phyloP scores from a whole-genome alignment of 1,140 invertebrate species.

The Neodiprion fabricii region DNA sequence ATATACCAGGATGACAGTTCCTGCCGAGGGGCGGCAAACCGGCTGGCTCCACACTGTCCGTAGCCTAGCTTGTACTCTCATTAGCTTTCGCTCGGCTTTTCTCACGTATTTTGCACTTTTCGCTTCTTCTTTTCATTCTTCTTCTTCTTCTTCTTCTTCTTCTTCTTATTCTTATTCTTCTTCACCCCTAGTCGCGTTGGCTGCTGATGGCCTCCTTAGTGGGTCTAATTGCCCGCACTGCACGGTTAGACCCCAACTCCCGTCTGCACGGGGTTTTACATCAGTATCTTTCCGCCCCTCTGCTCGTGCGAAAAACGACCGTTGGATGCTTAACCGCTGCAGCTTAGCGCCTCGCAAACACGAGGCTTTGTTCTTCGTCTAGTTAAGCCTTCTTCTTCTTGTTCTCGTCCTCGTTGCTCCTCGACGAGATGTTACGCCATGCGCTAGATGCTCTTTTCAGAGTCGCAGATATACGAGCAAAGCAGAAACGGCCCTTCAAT shows the following conservation, averaged over 20 bases:
- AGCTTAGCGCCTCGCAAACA: slow-evolving; percentile 1
- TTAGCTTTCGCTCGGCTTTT: neutral
- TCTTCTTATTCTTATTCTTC: neutral
- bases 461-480: neutral
- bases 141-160: neutral
- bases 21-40: neutral
- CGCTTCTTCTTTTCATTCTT: neutral
- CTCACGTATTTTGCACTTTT: neutral
- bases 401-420: neutral
- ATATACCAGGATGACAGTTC: neutral
- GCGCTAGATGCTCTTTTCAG: neutral
- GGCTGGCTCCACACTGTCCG: neutral
- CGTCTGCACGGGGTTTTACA: neutral
- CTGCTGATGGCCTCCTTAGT: no score
- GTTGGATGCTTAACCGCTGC: neutral
- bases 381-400: neutral
- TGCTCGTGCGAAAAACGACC: neutral
- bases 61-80: neutral
- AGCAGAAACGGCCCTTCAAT: no score
- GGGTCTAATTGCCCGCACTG: neutral
- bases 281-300: no score
- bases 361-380: neutral
- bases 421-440: neutral
- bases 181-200: neutral
- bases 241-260: neutral